These are phyloP conservation scores for Lamproptera curius DNA, from an alignment of 2,888 invertebrate species.

Conservation along the genomic window DNA sequence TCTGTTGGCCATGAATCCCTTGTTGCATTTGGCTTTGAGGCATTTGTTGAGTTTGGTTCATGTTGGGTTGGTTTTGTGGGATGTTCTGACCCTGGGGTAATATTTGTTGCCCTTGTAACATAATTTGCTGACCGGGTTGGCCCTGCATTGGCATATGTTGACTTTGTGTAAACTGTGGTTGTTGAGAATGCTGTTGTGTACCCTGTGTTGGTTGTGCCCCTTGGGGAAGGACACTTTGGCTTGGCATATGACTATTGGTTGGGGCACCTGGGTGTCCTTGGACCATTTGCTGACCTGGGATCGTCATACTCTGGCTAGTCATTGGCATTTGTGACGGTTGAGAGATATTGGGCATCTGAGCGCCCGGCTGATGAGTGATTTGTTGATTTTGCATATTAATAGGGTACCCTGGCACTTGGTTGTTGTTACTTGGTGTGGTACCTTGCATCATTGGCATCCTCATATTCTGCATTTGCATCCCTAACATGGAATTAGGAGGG, in stretches of 20 bases:
- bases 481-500: conserved; percentile 51
- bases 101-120: conserved; percentile 47
- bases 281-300: conserved; percentile 44
- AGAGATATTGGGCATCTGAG: conserved; percentile 45
- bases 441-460: conserved; percentile 60
- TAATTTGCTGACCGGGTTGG: conserved; percentile 43
- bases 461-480: conserved; percentile 65
- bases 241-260: conserved; percentile 29
- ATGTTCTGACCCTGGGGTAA: conserved; percentile 26
- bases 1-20: conserved; percentile 17
- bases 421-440: conserved; percentile 44
- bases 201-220: conserved; percentile 39
- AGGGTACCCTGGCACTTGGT: conserved; percentile 44
- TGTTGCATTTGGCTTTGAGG: conserved; percentile 41
- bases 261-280: conserved; percentile 27
- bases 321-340: conserved; percentile 38
- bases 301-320: conserved; percentile 45
- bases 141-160: conserved; percentile 41
- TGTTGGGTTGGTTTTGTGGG: conserved; percentile 40
- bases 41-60: conserved; percentile 42
- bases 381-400: conserved; percentile 50
- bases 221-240: conserved; percentile 38
- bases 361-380: conserved; percentile 39
- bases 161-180: conserved; percentile 36
- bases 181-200: conserved; percentile 29